A percentile compares a stretch with the other conserved stretches of the same genome.
phyloP scores from a whole-genome alignment of 2,113 vertebrate species.

The Cairina moschata region DNA sequence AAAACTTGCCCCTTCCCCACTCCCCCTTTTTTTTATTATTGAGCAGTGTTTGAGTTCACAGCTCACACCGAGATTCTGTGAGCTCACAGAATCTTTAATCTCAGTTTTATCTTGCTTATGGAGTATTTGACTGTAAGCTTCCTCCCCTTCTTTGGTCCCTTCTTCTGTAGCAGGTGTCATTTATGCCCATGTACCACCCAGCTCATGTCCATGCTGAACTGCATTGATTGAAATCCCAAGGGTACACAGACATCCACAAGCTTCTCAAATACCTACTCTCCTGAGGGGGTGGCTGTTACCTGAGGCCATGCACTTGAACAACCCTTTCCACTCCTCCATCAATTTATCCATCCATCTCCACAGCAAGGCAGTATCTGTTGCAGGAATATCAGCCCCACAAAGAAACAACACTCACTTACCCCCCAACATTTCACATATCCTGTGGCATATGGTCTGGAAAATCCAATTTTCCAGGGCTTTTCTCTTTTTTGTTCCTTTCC shows the following conservation, averaged over 20 bases:
- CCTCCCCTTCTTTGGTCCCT: neutral
- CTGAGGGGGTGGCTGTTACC: neutral
- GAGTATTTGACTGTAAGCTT: neutral
- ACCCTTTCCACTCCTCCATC: neutral
- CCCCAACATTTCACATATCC: neutral
- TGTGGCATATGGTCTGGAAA: neutral
- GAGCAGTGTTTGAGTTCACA: neutral
- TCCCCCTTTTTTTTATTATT: neutral
- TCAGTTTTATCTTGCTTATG: neutral
- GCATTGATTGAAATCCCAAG: neutral
- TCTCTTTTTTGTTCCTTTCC: neutral
- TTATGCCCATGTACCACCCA: neutral
- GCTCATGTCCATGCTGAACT: neutral
- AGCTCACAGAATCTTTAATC: neutral
- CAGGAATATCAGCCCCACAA: fast-evolving
- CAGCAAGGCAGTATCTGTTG: fast-evolving
- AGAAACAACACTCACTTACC: neutral
- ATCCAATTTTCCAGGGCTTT: neutral
- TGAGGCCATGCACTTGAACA: neutral
- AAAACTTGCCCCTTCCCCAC: neutral
- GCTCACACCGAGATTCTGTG: too few relatives aligned
- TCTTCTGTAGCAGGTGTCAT: neutral
- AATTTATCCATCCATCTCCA: neutral
- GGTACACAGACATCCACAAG: neutral
- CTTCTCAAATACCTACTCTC: neutral